phyloP scores from a whole-genome alignment of 2,113 vertebrate species.

The Rana temporaria region DNA sequence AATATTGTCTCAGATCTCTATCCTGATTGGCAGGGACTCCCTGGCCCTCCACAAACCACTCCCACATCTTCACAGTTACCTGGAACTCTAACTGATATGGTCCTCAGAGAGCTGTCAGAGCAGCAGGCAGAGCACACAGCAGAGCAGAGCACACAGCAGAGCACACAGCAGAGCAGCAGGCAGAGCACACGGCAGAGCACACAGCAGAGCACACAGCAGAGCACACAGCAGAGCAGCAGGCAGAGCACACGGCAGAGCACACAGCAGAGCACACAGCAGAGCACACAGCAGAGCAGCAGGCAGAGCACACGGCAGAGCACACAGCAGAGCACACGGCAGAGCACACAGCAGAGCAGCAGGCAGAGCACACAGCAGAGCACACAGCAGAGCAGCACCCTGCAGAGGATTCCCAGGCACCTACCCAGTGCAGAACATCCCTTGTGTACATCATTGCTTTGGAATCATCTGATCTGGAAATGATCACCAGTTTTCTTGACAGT shows the following conservation, averaged over 20 bases:
- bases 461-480: background rate
- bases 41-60: background rate
- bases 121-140: background rate
- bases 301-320: too few relatives aligned
- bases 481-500: constrained; percentile 50
- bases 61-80: background rate
- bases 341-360: background rate
- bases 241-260: too few relatives aligned
- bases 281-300: background rate
- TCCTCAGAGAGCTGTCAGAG: background rate
- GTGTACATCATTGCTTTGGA: background rate
- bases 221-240: background rate
- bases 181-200: too few relatives aligned
- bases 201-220: too few relatives aligned
- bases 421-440: too few relatives aligned
- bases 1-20: background rate
- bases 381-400: too few relatives aligned
- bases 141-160: too few relatives aligned
- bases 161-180: background rate
- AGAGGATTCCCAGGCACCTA: too few relatives aligned
- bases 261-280: too few relatives aligned
- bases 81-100: background rate
- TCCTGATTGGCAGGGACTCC: constrained; percentile 5
- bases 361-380: too few relatives aligned
- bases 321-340: too few relatives aligned